Conservation (phyloP, 2,113 vertebrate genomes). For the Hyla sarda region DNA sequence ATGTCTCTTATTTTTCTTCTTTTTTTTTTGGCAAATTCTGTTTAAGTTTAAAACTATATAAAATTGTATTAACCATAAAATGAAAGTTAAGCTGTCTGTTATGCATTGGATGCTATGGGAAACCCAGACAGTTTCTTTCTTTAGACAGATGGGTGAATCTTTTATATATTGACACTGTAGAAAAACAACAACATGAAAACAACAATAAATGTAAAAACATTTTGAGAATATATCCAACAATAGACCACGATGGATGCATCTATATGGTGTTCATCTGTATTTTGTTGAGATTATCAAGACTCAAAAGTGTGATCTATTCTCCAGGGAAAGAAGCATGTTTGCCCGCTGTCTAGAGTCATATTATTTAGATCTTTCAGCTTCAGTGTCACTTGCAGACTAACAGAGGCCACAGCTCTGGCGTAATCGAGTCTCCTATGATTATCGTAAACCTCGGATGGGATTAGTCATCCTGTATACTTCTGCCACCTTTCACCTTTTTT, state of each 20-base stretch:
- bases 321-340: neutral
- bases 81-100: no score
- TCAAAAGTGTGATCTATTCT: neutral
- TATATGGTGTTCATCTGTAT: neutral
- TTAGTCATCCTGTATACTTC: constrained; percentile 34
- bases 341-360: neutral
- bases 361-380: neutral
- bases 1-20: no score
- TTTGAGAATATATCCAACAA: neutral
- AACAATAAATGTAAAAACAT: no score
- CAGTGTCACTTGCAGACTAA: neutral
- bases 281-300: neutral
- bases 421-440: constrained; percentile 40
- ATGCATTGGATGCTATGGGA: no score
- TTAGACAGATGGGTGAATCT: no score
- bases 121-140: no score
- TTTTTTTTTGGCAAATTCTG: no score
- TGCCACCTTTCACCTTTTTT: neutral
- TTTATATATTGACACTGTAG: no score
- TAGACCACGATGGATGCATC: neutral
- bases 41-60: no score
- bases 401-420: constrained; percentile 19
- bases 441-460: neutral
- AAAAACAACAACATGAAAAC: no score
- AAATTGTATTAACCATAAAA: no score